Base-by-base conservation (phyloP, 2,888 invertebrate genomes). In the Seira musarum region DNA sequence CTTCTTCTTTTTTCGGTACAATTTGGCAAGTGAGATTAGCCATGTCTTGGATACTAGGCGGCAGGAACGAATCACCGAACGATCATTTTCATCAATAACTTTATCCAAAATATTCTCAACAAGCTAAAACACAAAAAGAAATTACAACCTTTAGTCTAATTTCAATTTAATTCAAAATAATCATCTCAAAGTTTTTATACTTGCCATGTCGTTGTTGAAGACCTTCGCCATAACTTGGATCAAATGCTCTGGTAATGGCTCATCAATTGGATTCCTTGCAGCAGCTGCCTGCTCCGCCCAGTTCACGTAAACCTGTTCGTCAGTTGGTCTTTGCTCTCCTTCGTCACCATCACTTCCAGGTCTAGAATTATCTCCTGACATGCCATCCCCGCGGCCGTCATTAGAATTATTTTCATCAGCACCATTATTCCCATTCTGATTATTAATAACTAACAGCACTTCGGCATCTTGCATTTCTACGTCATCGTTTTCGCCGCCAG, bases 141-240 rank as follows among this genome's bases (percentile, higher is more conserved):
- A 40, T 24, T 25, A 65, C 22, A 64, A 46, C 22, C 40, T n/a
- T 5, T 40, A 40, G 6, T 40, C 40, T 40, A 6, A 13, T 40
- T 40, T 40, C 13, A 40, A 40, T 40, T 40, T 40, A n/a, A n/a
- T n/a, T n/a, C n/a, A n/a, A n/a, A n/a, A n/a, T n/a, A n/a, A n/a
- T n/a, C n/a, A n/a, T n/a, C n/a, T n/a, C n/a, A 46, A 13, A 46
- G 13, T 17, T 17, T 17, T 57, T 17, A 70, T 15, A n/a, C 69
- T 57, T 46, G 71, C 77, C 77, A 78, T 78, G 15, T 78, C 77
- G 25, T 78, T 78, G 6, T 64, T 35, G 19, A 78, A 78, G 1
- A 78, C 77, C 22, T 60, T 30, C 0, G 8, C 30, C 65, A 78
- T 70, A 3, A 71, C 65, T 10, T 65, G 30, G 10, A 66, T 6